These are phyloP conservation scores for Corythornis cristatus DNA, from an alignment of 2,113 vertebrate genomes.

Conservation along the genomic window DNA sequence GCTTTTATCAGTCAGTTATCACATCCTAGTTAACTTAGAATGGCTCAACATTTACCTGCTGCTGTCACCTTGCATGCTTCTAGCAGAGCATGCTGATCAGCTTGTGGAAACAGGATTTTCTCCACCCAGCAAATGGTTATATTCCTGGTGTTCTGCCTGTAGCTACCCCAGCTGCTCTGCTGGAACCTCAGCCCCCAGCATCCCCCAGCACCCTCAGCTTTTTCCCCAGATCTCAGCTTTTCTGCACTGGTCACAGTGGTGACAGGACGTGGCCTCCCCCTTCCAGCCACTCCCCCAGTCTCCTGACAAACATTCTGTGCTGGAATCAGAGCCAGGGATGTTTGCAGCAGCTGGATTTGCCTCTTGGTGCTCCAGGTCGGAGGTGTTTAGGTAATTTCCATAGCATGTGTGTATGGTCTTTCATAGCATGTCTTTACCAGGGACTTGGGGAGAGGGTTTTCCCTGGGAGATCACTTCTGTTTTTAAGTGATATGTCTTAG, in stretches of 20 bases:
- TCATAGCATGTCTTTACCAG: neutral
- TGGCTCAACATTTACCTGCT: neutral
- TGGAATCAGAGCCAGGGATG: neutral
- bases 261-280: neutral
- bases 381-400: neutral
- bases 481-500: neutral
- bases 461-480: neutral
- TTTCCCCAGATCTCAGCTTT: neutral
- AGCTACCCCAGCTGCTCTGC: neutral
- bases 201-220: neutral
- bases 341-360: neutral
- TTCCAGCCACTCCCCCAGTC: fast-evolving
- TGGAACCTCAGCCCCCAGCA: fast-evolving
- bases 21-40: neutral
- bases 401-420: neutral
- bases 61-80: neutral
- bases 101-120: neutral
- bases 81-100: neutral
- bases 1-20: neutral
- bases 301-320: neutral
- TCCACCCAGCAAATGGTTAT: neutral
- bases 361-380: neutral
- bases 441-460: neutral
- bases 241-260: neutral
- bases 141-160: neutral